phyloP scores from a whole-genome alignment of 2,797 vertebrate species.

The Antennarius maculatus region DNA sequence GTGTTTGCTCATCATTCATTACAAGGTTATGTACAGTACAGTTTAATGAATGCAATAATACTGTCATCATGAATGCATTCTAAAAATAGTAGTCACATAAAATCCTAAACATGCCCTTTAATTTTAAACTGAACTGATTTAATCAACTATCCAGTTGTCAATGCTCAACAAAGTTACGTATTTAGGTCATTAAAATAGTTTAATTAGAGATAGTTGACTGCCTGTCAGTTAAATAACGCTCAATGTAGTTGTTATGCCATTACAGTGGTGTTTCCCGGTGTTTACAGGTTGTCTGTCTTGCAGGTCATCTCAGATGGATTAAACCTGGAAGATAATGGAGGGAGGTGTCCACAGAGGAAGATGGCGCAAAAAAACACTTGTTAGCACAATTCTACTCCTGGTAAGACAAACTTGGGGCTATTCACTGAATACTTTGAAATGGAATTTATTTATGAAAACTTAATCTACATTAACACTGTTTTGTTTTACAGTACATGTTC shows the following conservation, averaged over 20 bases:
- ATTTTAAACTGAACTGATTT: too few species aligned
- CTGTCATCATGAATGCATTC: too few species aligned
- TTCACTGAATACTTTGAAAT: background rate
- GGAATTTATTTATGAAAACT: background rate
- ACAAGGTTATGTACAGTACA: too few species aligned
- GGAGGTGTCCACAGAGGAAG: slow-evolving; percentile 26
- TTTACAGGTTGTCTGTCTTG: slow-evolving; percentile 8
- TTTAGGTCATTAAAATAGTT: too few species aligned
- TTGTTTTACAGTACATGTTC: slow-evolving; percentile 51
- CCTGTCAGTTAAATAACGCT: background rate
- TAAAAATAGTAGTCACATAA: too few species aligned
- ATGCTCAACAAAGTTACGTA: too few species aligned
- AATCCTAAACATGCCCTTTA: too few species aligned
- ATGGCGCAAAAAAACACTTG: slow-evolving; percentile 17
- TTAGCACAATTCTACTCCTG: slow-evolving; percentile 45
- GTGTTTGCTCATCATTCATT: too few species aligned
- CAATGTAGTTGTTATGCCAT: background rate
- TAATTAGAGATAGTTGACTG: background rate
- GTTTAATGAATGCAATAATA: too few species aligned
- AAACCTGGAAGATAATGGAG: slow-evolving; percentile 59
- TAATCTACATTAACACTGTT: background rate
- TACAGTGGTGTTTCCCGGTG: background rate
- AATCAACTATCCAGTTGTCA: too few species aligned
- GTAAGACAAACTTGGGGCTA: slow-evolving; percentile 41
- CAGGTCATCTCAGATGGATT: slow-evolving; percentile 68